Percentiles rank a stretch among this genome's conserved stretches.
phyloP scores from a whole-genome alignment of 1,140 invertebrate species.

The Hyles euphorbiae region DNA sequence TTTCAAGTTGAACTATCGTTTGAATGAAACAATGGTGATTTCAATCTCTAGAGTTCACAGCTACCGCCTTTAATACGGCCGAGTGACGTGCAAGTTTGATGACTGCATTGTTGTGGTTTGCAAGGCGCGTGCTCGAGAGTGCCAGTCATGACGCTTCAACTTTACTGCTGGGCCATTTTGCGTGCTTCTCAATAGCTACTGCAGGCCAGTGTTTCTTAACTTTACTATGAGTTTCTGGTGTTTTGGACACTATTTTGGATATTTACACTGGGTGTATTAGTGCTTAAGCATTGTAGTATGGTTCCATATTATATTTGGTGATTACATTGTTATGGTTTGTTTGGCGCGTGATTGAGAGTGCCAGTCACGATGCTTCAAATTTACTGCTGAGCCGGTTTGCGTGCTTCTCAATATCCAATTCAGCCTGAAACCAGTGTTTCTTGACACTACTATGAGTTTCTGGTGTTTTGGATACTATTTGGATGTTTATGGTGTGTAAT shows the following conservation, averaged over 20 bases:
- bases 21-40: too few species aligned
- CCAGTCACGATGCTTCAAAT: not conserved
- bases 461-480: too few species aligned
- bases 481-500: not conserved
- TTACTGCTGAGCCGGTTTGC: not conserved
- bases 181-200: not conserved
- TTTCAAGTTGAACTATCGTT: too few species aligned
- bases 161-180: not conserved
- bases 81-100: constrained; percentile 6
- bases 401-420: not conserved
- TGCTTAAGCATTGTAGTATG: too few species aligned
- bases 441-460: too few species aligned
- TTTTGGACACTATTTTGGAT: too few species aligned
- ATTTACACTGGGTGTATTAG: too few species aligned
- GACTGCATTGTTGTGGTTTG: constrained; percentile 8
- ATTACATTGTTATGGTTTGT: constrained; percentile 5
- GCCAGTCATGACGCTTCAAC: not conserved
- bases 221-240: too few species aligned
- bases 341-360: constrained; percentile 1
- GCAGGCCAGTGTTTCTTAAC: too few species aligned
- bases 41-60: too few species aligned
- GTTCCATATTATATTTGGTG: not conserved
- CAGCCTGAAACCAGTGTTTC: too few species aligned
- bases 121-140: constrained; percentile 3
- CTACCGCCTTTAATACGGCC: not conserved